Evolutionary conservation across 1,140 invertebrate genomes (phyloP), one percentile per base, ranked within the genome.

Genomic region (Arion vulgaris): DNA sequence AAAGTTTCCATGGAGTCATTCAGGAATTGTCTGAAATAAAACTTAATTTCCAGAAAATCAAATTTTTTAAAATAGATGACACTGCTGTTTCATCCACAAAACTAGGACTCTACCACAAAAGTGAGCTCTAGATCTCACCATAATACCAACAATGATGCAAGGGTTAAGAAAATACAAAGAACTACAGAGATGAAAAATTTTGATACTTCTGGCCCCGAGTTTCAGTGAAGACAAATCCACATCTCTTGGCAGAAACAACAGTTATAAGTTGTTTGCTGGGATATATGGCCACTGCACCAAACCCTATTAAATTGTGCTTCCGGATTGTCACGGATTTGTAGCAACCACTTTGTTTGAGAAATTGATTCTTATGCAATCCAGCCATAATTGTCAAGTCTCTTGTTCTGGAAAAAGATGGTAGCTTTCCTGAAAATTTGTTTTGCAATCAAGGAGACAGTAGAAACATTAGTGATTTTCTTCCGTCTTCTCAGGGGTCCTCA

Each of bases 171-270:
- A 32, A 81, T 81, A 49, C 69, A 45, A 2, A 49, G 39, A 32
- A 81, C 72, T 2, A 86, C 85, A 0, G 86, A 87, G 68, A 41
- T 81, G n/a, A 62, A 88, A 89, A 62, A 89, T 89, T 82, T 74
- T 89, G 34, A 84, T 86, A 26, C 71, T 89, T n/a, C 49, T 89
- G 13, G 88, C 88, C n/a, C 7, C 53, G 86, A 39, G 74, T 88
- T 9, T 89, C 88, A 4, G 83, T 87, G 45, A 87, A 85, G 78
- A 78, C 73, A 28, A 83, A 87, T 71, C 85, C 86, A 51, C 62
- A 34, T 38, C 83, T 85, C 66, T 75, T 89, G 13, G 81, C 85
- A 0, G 83, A 81, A 26, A 41, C 36, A 28, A 75, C 83, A 19
- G 77, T 78, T 41, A 32, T 89, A 23, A 38, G n/a, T 23, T 74